Evolutionary conservation across 2,888 invertebrate species (phyloP), one percentile per base, ranked within the genome.

Genomic region (Andrena fulva): DNA sequence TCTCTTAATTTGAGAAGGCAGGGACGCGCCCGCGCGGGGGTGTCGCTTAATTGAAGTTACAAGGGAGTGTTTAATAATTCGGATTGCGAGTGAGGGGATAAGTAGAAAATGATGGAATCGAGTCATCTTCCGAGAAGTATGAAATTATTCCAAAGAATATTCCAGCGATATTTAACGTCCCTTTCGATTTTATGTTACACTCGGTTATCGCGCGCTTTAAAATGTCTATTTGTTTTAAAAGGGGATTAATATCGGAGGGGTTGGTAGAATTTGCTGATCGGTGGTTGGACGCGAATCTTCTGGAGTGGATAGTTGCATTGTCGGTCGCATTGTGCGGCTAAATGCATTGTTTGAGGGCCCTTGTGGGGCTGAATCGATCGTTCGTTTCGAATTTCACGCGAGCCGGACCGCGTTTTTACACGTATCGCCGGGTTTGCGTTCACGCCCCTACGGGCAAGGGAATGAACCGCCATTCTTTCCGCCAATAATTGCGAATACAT

Each of bases 291-390:
- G 67, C 27, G 56, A 72, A 78, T 72, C 72, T 78, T 74, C 64
- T 52, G 63, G 29, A 54, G 31, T 64, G 48, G 48, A 54, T 64
- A 72, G 33, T 35, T 27, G 54, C 63, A 52, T 10, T 8, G 69
- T 59, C 66, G 74, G 64, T 77, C 62, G 74, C n/a, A 73, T 83
- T 83, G 84, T 63, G 60, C 60, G 31, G 52, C 16, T 72, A 72
- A 84, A 73, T 54, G 79, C 75, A 73, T 79, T 83, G 75, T 82
- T 79, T 66, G 72, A 66, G 35, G 52, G 62, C 63, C 54, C 68
- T 48, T 64, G 72, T 69, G 69, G 62, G 69, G 60, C 20, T 12
- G 50, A 31, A 82, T 82, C 84, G 78, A 84, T 82, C 71, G 64
- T 73, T 16, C 52, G 75, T 76, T 76, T 66, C 66, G 50, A 83